Percentiles rank a stretch among this genome's conserved stretches.
These are phyloP conservation scores for Phalacrocorax carbo DNA, from an alignment of 2,113 vertebrate species.

Conservation along the genomic window DNA sequence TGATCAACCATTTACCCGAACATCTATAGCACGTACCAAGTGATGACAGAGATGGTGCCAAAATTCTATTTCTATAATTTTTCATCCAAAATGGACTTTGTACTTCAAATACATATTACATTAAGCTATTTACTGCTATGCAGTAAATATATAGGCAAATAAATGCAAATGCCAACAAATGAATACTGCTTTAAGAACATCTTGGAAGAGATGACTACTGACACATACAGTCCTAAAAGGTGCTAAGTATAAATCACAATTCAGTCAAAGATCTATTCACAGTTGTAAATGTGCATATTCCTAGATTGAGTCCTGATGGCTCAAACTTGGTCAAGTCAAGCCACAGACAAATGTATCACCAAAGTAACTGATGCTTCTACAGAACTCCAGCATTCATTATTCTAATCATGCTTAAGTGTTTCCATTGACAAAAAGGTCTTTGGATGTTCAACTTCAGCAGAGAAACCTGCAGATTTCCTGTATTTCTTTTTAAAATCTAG, in stretches of 20 bases:
- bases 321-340: not conserved
- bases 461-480: not conserved
- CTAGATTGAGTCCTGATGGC: not conserved
- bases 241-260: not conserved
- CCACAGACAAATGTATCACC: not conserved
- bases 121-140: not conserved
- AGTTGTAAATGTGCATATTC: not conserved
- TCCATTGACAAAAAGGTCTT: not conserved
- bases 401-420: not conserved
- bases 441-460: not conserved
- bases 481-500: not conserved
- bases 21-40: not conserved
- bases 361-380: not conserved
- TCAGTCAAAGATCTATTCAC: not conserved
- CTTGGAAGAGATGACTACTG: not conserved
- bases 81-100: not conserved
- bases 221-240: not conserved
- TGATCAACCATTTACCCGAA: not conserved
- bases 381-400: not conserved
- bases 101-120: not conserved
- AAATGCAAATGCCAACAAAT: not conserved
- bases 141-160: not conserved
- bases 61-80: not conserved
- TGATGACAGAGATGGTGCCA: not conserved
- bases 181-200: not conserved